phyloP scores from a whole-genome alignment of 2,888 invertebrate species.

The Lasius platythorax region DNA sequence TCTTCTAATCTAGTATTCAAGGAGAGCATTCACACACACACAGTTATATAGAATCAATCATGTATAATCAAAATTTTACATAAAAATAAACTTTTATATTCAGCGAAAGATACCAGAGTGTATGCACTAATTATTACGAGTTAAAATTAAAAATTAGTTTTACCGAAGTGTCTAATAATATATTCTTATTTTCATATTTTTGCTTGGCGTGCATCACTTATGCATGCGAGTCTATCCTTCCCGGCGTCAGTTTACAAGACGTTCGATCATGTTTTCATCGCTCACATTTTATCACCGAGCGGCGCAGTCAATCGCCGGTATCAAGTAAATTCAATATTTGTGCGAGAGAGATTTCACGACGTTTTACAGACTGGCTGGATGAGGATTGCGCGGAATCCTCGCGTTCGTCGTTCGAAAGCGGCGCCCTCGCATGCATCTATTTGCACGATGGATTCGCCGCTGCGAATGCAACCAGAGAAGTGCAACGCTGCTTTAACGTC shows the following conservation, averaged over 20 bases:
- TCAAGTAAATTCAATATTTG: conserved; percentile 68
- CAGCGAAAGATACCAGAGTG: background rate
- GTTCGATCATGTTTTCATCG: conserved; percentile 53
- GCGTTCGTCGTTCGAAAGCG: conserved; percentile 22
- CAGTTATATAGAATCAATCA: background rate
- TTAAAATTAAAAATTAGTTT: conserved; percentile 1
- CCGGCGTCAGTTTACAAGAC: conserved; percentile 39
- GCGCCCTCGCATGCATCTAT: conserved; percentile 16
- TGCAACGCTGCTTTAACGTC: conserved; percentile 1
- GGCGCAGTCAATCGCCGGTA: conserved; percentile 31
- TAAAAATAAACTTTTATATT: background rate
- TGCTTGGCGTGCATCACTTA: conserved; percentile 31
- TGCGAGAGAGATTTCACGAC: conserved; percentile 58
- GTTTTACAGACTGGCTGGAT: conserved; percentile 27
- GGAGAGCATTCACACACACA: too few species aligned
- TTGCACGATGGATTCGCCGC: conserved; percentile 24
- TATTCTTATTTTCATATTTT: conserved; percentile 7
- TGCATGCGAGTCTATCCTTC: conserved; percentile 33
- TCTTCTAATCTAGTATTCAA: background rate
- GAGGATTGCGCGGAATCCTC: conserved; percentile 49
- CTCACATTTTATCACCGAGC: conserved; percentile 32
- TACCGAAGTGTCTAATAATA: background rate
- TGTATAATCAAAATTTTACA: background rate
- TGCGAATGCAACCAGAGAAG: conserved; percentile 12
- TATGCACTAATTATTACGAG: conserved; percentile 1